Base-by-base conservation (phyloP, 1,140 invertebrate genomes). In the Dendrolimus punctatus region DNA sequence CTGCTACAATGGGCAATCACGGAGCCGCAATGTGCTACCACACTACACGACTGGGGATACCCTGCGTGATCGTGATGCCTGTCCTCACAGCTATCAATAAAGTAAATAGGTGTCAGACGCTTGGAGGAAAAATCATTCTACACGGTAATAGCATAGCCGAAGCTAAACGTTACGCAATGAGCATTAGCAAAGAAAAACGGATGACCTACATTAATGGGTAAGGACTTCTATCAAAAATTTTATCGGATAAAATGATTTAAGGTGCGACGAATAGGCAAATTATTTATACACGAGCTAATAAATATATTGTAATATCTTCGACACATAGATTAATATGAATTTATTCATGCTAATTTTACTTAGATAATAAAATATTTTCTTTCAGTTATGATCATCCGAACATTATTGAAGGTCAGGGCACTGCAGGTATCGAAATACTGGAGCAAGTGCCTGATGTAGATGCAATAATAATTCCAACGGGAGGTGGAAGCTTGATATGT, bases 41-140 rank as follows among this genome's bases (percentile, higher is more conserved):
- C 73, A 94, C 95, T 1, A 87, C 91, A 58, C 87, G 91, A 53
- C 85, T 98, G 0, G 88, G 89, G 4, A 94, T 98, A 54, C 93
- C 94, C 0, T 94, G 96, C 0, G 95, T 94, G 0, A 95, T 98
- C 4, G 93, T 98, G 0, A 97, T 98, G 95, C 96, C 96, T 0
- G 89, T 91, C 3, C 88, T 92, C 8, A 93, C 94, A 0, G 92
- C 94, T 0, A 92, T 97, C 37, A 96, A 96, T 92, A 98, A 98
- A 86, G 91, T 98, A 37, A 90, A 93, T 54, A 91, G 92, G 46
- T 97, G 95, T 73, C 88, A 91, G 53, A 90, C 92, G 58, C 93
- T 91, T 69, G 94, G 95, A 7, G 96, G 95, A 2, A 92, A 90
- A 45, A 93, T 98, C 7, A 89, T 97, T 6, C 90, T 97, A 0